phyloP scores from a whole-genome alignment of 1,140 invertebrate species.

The Trachymyrmex cornetzi region DNA sequence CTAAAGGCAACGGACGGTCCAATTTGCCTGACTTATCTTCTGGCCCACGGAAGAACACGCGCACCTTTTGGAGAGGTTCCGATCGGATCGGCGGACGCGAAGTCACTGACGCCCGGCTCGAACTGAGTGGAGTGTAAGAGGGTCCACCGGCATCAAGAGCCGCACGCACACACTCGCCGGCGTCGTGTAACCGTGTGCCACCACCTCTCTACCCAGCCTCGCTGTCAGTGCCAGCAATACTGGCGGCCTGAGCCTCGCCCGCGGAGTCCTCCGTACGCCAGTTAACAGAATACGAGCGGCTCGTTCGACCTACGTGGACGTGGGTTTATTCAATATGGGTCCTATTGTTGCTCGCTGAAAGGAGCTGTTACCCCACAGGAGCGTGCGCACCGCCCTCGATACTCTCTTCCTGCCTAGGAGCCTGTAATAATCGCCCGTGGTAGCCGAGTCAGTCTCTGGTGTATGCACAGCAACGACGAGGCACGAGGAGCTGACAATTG shows the following conservation, averaged over 20 bases:
- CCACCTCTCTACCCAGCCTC: conserved; percentile 69
- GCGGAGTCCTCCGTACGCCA: conserved; percentile 46
- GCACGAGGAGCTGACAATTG: conserved; percentile 61
- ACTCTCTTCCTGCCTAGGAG: conserved; percentile 71
- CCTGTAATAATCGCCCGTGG: conserved; percentile 72
- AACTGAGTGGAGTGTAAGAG: conserved; percentile 84
- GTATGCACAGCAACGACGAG: conserved; percentile 69
- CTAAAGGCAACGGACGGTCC: neutral
- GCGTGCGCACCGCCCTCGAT: conserved; percentile 79
- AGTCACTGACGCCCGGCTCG: conserved; percentile 85
- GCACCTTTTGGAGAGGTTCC: conserved; percentile 79
- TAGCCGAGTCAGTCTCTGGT: conserved; percentile 62
- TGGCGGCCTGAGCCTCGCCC: conserved; percentile 56
- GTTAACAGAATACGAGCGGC: conserved; percentile 74
- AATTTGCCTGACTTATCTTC: neutral
- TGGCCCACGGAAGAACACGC: neutral
- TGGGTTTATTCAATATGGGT: conserved; percentile 77
- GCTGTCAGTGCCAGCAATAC: conserved; percentile 63
- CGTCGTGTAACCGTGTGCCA: conserved; percentile 62
- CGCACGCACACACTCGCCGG: neutral
- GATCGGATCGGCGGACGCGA: conserved; percentile 85
- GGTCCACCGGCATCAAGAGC: conserved; percentile 73
- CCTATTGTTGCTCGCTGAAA: conserved; percentile 76
- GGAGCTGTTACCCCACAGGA: conserved; percentile 72
- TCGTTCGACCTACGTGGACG: conserved; percentile 64